Evolutionary conservation across 2,797 vertebrate species (phyloP), one percentile per base, ranked within the genome.

Genomic region (Silurus aristotelis): DNA sequence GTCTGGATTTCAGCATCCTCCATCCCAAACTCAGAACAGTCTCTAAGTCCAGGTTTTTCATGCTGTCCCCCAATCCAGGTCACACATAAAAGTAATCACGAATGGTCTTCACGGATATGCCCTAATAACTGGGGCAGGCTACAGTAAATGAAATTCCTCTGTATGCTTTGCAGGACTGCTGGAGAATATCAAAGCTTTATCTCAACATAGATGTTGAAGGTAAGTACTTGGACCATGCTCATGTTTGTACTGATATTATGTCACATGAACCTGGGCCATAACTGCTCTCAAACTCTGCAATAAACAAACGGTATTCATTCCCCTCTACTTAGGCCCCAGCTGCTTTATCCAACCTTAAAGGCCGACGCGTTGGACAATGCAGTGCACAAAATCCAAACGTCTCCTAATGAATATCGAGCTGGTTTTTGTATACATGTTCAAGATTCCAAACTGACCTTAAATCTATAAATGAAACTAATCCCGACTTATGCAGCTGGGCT

Each of bases 341-440:
- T 89, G 86, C 88, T 90, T 93, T 92, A 94, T 91, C 91, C 89
- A 91, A 92, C 92, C 91, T 73, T 72, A 55, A 1, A 75, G n/a
- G 52, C 48, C 55, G 48, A 73, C 14, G 22, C 6, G 27, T 27
- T 20, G 56, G 19, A 20, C 38, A 27, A 55, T 67, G 14, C 73
- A 70, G 56, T 15, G 13, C 31, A 79, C 56, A 82, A 75, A 63
- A 85, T 84, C 8, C 60, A 52, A 77, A 20, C 4, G 15, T 77
- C 64, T 89, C 88, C 25, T 60, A 38, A 61, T 22, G 56, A 56
- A 22, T 43, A 61, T 6, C 38, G 27, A 38, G 17, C 56, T 3
- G 17, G 31, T 20, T 20, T 38, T 60, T 6, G 87, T 82, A 85
- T 86, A 87, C 88, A 85, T 66, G 79, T 87, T 92, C 89, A 86